Percentiles rank a stretch among this genome's conserved stretches.
These are phyloP conservation scores for Phocoena sinus DNA, from an alignment of 2,113 vertebrate genomes.

Conservation along the genomic window DNA sequence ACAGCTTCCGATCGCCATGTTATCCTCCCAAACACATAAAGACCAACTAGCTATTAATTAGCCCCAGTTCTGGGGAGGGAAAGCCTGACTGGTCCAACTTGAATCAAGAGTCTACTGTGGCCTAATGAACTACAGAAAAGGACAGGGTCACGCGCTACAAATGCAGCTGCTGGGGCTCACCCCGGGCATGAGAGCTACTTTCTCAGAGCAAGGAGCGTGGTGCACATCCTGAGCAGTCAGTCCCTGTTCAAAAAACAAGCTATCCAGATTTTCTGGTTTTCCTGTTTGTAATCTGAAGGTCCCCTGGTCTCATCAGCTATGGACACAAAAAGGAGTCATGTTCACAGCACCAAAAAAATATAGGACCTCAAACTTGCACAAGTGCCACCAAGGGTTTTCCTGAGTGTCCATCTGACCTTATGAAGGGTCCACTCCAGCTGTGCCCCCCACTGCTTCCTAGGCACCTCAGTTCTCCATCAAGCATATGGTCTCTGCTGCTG, in stretches of 20 bases:
- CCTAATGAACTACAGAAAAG: neutral
- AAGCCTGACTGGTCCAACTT: neutral
- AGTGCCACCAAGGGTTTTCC: neutral
- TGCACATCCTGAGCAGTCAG: neutral
- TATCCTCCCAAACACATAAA: neutral
- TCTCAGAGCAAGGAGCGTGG: neutral
- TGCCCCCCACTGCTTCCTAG: accelerated
- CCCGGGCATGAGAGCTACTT: neutral
- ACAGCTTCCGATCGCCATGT: neutral
- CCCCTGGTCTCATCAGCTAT: neutral
- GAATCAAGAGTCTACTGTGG: neutral
- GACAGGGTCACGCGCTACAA: neutral
- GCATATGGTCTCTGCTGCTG: neutral
- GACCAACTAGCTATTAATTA: neutral
- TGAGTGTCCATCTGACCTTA: neutral
- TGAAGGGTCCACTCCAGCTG: neutral
- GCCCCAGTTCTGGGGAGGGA: neutral
- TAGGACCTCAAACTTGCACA: neutral
- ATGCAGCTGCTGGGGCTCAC: neutral
- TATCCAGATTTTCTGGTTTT: neutral
- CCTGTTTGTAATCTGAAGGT: neutral
- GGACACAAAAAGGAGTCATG: neutral
- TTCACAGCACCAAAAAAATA: neutral
- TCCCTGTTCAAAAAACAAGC: neutral
- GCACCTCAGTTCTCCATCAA: neutral